These are phyloP conservation scores for Anhinga anhinga DNA, from an alignment of 2,113 vertebrate genomes.

Conservation along the genomic window DNA sequence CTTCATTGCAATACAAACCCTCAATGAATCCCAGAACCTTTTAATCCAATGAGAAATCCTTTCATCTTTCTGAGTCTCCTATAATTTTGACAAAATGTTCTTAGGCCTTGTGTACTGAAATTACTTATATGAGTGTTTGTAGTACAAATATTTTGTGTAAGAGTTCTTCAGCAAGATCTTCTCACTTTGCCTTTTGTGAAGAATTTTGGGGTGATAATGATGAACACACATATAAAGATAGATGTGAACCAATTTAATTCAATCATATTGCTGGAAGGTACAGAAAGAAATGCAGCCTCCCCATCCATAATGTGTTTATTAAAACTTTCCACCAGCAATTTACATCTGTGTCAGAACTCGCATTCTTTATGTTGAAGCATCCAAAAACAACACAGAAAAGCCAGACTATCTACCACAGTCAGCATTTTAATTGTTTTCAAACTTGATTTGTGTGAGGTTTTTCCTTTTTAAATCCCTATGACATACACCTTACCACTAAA, in stretches of 20 bases:
- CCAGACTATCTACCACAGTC: neutral
- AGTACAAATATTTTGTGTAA: neutral
- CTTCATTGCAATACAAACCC: fast-evolving
- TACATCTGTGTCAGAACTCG: neutral
- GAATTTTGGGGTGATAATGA: neutral
- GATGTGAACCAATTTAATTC: neutral
- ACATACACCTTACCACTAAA: neutral
- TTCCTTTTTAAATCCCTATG: neutral
- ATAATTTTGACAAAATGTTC: neutral
- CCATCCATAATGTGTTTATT: neutral
- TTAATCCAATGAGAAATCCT: neutral
- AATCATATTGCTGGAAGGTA: neutral
- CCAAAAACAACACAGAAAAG: neutral
- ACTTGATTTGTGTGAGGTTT: neutral
- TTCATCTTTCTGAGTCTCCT: neutral
- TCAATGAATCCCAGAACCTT: neutral
- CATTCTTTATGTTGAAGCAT: neutral
- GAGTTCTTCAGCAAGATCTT: neutral
- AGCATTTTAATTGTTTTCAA: neutral
- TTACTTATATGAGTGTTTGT: neutral
- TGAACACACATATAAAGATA: neutral
- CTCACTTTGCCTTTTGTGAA: neutral
- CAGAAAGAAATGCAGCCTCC: neutral
- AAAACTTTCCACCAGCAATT: slow-evolving; percentile 22
- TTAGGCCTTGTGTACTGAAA: neutral